Conservation (phyloP, 2,888 invertebrate genomes). For the Mechanitis mazaeus region DNA sequence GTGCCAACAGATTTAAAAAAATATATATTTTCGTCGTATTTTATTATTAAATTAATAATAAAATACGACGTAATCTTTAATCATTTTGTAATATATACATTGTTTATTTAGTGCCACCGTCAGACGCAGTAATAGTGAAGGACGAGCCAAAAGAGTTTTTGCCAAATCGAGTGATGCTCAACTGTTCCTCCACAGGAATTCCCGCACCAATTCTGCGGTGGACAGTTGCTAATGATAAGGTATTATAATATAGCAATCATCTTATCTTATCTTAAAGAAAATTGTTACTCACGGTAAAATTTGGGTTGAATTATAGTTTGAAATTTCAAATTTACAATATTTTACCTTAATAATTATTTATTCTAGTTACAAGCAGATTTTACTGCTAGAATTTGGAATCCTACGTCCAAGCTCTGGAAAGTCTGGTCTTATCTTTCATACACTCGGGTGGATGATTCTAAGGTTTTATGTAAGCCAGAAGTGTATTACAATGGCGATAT, state of each 20-base stretch:
- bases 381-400: slow-evolving; percentile 49
- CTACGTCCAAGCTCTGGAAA: slow-evolving; percentile 55
- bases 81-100: neutral
- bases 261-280: too few species aligned
- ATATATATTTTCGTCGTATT: too few species aligned
- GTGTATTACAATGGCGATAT: slow-evolving; percentile 29
- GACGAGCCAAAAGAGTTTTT: slow-evolving; percentile 31
- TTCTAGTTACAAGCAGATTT: slow-evolving; percentile 52
- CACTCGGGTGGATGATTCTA: slow-evolving; percentile 34
- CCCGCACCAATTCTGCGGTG: slow-evolving; percentile 54
- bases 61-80: too few species aligned
- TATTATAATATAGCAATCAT: slow-evolving; percentile 26
- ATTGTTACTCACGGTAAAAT: too few species aligned
- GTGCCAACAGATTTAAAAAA: too few species aligned
- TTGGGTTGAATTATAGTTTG: too few species aligned
- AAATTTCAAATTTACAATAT: neutral
- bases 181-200: slow-evolving; percentile 55
- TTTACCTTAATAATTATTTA: neutral
- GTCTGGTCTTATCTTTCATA: slow-evolving; percentile 50
- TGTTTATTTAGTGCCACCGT: slow-evolving; percentile 47
- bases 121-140: slow-evolving; percentile 38
- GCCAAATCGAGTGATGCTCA: slow-evolving; percentile 43
- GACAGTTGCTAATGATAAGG: slow-evolving; percentile 51
- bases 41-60: too few species aligned
- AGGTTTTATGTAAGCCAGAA: slow-evolving; percentile 47